phyloP scores from a whole-genome alignment of 1,140 invertebrate genomes.

The Saxidomus purpurata region DNA sequence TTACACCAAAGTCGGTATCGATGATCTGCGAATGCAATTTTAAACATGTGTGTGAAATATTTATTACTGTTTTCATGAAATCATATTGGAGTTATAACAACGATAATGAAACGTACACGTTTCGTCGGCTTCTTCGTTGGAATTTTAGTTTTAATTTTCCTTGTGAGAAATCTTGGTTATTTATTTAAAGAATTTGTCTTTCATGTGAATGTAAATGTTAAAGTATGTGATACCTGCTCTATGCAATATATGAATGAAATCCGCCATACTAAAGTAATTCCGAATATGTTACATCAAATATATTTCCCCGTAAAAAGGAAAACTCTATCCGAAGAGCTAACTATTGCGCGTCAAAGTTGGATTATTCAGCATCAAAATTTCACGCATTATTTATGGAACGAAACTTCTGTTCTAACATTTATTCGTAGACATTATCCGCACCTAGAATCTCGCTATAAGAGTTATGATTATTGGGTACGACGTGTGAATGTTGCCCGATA shows the following conservation, averaged over 20 bases:
- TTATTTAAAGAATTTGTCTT: background rate
- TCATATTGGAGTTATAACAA: too few relatives aligned
- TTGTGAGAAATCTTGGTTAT: background rate
- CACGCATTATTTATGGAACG: constrained; percentile 13
- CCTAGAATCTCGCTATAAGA: background rate
- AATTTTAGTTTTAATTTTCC: too few relatives aligned
- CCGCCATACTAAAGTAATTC: background rate
- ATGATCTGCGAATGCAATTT: too few relatives aligned
- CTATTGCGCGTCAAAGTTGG: background rate
- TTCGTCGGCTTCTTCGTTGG: too few relatives aligned
- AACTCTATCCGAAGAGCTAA: background rate
- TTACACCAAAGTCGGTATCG: too few relatives aligned
- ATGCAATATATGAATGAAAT: constrained; percentile 1
- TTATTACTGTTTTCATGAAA: too few relatives aligned
- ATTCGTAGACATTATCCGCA: background rate
- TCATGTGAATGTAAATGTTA: background rate
- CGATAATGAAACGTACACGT: too few relatives aligned
- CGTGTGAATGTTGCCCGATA: constrained; percentile 4
- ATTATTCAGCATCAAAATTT: background rate
- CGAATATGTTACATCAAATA: constrained; percentile 6
- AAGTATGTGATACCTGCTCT: background rate
- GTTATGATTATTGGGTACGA: constrained; percentile 11
- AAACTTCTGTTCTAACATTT: background rate
- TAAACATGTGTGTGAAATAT: too few relatives aligned
- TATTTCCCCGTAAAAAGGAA: background rate